A percentile compares a stretch with the other conserved stretches of the same genome.
Evolutionary conservation across 1,140 invertebrate genomes (phyloP).

Genomic region (Orchestia grillus): DNA sequence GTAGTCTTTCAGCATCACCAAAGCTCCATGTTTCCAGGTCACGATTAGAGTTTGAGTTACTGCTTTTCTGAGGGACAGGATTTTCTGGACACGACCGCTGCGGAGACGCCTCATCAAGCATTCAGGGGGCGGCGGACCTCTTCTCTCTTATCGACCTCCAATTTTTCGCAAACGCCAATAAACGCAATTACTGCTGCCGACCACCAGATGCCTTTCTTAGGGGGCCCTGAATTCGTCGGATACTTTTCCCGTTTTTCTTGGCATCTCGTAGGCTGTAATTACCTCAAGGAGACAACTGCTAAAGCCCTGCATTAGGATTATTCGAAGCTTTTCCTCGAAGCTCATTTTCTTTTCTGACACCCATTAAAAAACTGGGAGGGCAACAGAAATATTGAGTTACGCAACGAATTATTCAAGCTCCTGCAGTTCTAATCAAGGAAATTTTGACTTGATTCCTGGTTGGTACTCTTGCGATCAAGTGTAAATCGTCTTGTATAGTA

Average conservation of each 20-base stretch:
- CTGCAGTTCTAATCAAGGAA: neutral
- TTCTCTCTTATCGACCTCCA: neutral
- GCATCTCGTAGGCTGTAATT: neutral
- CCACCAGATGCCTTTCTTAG: neutral
- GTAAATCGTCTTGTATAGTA: neutral
- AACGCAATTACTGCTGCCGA: constrained; percentile 28
- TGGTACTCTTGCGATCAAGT: neutral
- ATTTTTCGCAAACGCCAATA: constrained; percentile 34
- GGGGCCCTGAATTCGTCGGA: neutral
- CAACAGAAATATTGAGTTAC: neutral
- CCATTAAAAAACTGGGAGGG: neutral
- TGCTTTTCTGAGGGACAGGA: neutral
- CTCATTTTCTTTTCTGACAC: neutral
- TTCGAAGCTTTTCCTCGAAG: neutral
- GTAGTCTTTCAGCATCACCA: too few relatives aligned
- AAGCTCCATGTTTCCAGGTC: too few relatives aligned
- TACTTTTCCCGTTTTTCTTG: neutral
- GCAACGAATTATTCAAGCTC: neutral
- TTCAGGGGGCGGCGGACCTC: neutral
- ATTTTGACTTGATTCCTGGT: neutral
- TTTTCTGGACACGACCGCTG: neutral
- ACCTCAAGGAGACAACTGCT: neutral
- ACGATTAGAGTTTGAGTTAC: neutral
- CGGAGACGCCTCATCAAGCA: neutral
- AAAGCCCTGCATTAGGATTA: neutral